phyloP scores from a whole-genome alignment of 2,113 vertebrate species.

The Macroglossus sobrinus region DNA sequence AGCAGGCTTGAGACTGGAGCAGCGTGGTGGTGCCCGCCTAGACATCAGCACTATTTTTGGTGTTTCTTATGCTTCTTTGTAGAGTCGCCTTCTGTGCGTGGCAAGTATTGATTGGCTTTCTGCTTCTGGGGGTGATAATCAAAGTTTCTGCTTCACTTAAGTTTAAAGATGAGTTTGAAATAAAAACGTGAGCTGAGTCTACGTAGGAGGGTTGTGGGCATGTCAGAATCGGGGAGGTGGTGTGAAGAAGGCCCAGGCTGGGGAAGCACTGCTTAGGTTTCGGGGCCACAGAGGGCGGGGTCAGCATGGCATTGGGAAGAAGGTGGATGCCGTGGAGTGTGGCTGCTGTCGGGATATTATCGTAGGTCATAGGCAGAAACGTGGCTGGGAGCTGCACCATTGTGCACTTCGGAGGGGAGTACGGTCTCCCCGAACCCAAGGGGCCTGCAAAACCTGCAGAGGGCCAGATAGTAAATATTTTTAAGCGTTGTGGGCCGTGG shows the following conservation, averaged over 20 bases:
- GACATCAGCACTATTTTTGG: accelerated
- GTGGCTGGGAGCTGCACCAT: accelerated
- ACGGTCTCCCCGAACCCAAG: not conserved
- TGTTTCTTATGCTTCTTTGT: not conserved
- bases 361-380: accelerated
- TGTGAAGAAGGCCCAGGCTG: accelerated
- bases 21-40: accelerated
- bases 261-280: no score
- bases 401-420: accelerated
- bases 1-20: not conserved
- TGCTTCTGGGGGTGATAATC: not conserved
- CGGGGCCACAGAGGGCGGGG: accelerated
- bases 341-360: accelerated
- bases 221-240: accelerated
- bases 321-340: accelerated
- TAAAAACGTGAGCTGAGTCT: not conserved
- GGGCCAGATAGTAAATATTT: not conserved
- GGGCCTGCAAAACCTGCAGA: not conserved
- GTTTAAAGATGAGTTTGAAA: not conserved
- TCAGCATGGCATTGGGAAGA: accelerated
- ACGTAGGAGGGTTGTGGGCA: accelerated
- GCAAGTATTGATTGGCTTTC: not conserved
- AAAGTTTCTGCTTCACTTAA: not conserved
- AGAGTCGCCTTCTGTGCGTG: no score
- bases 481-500: accelerated